These are phyloP conservation scores for Drosophila anomelani DNA, from an alignment of 2,888 invertebrate genomes.

Conservation along the genomic window DNA sequence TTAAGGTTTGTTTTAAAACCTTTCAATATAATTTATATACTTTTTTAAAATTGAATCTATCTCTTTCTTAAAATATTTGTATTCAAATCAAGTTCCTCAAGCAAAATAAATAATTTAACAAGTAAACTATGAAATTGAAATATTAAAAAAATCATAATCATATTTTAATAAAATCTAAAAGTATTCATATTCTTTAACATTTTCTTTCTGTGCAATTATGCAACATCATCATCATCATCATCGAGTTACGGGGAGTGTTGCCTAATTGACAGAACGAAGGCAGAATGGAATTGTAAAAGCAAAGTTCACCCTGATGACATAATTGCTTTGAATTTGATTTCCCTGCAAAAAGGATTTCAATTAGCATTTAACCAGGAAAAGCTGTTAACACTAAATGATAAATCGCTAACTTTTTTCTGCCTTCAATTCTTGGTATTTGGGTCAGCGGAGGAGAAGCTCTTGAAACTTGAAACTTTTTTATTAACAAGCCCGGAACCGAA, in stretches of 20 bases:
- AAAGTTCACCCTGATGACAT: conserved; percentile 40
- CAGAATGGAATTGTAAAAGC: conserved; percentile 39
- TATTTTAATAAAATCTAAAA: too few relatives aligned
- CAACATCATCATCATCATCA: conserved; percentile 48
- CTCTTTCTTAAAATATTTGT: too few relatives aligned
- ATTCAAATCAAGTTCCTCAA: neutral
- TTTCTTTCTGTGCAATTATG: conserved; percentile 46
- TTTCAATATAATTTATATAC: neutral
- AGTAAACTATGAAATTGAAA: neutral
- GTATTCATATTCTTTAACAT: too few relatives aligned
- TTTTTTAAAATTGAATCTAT: neutral
- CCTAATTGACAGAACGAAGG: conserved; percentile 39
- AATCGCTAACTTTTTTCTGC: conserved; percentile 21
- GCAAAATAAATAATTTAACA: neutral
- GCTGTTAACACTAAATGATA: conserved; percentile 42
- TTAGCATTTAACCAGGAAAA: conserved; percentile 34
- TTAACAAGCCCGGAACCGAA: conserved; percentile 15
- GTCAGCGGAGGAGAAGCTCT: conserved; percentile 9
- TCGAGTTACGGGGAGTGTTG: conserved; percentile 35
- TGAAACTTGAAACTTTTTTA: conserved; percentile 21
- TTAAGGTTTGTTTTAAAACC: neutral
- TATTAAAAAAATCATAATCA: too few relatives aligned
- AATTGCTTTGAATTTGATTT: conserved; percentile 31
- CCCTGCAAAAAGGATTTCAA: conserved; percentile 37
- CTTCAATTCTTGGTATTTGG: conserved; percentile 4